Evolutionary conservation across 2,797 vertebrate genomes (phyloP).

Genomic region (Benthosema pterotum): DNA sequence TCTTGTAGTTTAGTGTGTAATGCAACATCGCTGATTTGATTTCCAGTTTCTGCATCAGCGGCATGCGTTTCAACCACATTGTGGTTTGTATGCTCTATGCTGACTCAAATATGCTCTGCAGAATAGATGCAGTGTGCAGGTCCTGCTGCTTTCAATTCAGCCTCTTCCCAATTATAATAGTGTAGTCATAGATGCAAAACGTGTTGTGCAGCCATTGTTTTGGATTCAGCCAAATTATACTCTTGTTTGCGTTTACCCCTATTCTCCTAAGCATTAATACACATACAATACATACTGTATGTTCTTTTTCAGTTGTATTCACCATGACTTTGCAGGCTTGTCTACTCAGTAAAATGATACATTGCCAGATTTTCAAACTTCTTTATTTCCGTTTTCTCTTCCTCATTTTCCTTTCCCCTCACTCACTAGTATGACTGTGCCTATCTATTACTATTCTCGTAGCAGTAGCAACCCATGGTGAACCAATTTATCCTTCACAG

Average conservation of each 20-base stretch:
- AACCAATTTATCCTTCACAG: too few species aligned
- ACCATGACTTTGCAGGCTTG: too few species aligned
- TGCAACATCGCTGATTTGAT: not conserved
- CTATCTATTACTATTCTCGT: too few species aligned
- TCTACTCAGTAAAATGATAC: too few species aligned
- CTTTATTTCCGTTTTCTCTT: too few species aligned
- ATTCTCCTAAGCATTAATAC: not conserved
- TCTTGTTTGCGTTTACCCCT: not conserved
- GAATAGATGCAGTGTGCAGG: not conserved
- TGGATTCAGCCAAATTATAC: not conserved
- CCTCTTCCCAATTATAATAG: not conserved
- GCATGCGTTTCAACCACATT: conserved; percentile 12
- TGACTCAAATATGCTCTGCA: not conserved
- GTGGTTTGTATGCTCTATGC: not conserved
- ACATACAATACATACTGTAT: too few species aligned
- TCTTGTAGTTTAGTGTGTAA: not conserved
- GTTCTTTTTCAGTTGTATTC: too few species aligned
- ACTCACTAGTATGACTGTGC: too few species aligned
- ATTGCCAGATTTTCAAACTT: too few species aligned
- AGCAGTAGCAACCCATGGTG: too few species aligned
- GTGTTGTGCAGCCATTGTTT: not conserved
- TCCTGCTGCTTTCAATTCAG: not conserved
- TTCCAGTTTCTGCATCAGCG: not conserved
- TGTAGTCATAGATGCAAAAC: not conserved
- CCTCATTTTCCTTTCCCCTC: too few species aligned